Conservation (phyloP, 2,113 vertebrate genomes). For the Siniperca knerii region DNA sequence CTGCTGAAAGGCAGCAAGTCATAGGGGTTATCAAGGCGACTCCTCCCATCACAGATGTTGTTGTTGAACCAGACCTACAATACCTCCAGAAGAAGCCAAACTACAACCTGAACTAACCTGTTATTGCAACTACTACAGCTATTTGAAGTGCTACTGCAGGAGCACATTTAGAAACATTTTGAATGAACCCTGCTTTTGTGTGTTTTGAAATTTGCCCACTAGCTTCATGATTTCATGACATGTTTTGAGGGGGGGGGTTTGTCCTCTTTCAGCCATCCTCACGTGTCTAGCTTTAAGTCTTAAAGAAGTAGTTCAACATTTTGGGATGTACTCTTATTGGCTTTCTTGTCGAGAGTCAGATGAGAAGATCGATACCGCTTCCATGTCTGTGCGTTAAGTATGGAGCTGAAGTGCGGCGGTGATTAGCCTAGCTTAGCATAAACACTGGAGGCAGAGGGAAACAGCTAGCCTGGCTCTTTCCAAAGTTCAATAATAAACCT, state of each 20-base stretch:
- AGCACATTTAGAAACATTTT: neutral
- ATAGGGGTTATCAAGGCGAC: slow-evolving; percentile 4
- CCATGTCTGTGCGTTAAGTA: neutral
- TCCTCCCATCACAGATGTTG: slow-evolving; percentile 46
- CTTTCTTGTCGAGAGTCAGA: neutral
- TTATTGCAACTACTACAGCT: neutral
- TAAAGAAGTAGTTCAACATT: neutral
- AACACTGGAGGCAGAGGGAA: neutral
- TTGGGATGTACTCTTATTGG: neutral
- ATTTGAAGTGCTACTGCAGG: neutral
- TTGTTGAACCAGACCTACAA: slow-evolving; percentile 9
- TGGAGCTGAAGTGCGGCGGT: neutral
- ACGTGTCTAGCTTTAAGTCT: neutral
- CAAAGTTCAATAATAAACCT: neutral
- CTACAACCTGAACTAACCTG: neutral
- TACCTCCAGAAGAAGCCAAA: neutral
- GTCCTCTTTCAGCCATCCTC: neutral
- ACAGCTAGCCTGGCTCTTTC: neutral
- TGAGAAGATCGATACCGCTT: neutral
- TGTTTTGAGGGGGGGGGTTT: neutral
- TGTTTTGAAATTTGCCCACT: neutral
- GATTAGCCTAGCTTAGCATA: slow-evolving; percentile 2
- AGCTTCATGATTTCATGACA: neutral
- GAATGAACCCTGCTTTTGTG: neutral
- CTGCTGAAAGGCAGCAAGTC: neutral